Conservation (phyloP, 1,140 invertebrate genomes). For the Apis laboriosa region DNA sequence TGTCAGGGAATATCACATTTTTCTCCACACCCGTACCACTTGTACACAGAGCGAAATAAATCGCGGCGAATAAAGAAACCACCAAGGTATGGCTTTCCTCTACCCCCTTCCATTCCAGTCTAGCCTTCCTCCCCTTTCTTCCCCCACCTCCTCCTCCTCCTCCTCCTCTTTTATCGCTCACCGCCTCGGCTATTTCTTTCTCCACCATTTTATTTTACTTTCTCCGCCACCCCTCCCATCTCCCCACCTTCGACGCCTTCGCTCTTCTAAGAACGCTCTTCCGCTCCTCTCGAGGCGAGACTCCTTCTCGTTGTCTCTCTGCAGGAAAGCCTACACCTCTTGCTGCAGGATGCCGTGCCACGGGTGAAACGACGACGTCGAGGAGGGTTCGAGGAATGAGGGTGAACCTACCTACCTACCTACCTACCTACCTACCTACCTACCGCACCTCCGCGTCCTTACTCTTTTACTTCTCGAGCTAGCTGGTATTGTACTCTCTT, state of each 20-base stretch:
- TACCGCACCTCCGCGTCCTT: slow-evolving; percentile 45
- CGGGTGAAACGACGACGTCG: slow-evolving; percentile 22
- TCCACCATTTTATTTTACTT: neutral
- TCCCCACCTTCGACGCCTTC: neutral
- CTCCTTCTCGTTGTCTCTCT: slow-evolving; percentile 33
- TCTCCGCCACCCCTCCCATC: neutral
- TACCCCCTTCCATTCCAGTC: neutral
- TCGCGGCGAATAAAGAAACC: slow-evolving; percentile 66
- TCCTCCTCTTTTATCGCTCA: neutral
- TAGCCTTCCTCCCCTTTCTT: neutral
- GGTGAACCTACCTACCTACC: slow-evolving; percentile 17
- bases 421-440: neutral
- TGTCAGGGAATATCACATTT: slow-evolving; percentile 68
- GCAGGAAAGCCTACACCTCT: slow-evolving; percentile 47
- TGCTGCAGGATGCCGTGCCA: slow-evolving; percentile 19
- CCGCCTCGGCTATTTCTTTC: slow-evolving; percentile 14
- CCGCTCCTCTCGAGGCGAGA: slow-evolving; percentile 23
- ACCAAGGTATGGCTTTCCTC: slow-evolving; percentile 46
- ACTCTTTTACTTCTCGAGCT: slow-evolving; percentile 51
- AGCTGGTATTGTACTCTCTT: slow-evolving; percentile 72
- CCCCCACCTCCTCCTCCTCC: neutral
- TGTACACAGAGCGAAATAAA: slow-evolving; percentile 58
- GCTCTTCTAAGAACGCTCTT: slow-evolving; percentile 5
- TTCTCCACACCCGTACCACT: slow-evolving; percentile 45
- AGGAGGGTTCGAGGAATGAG: slow-evolving; percentile 28